Conservation (phyloP, 2,797 vertebrate genomes). For the Malacoraja senta region DNA sequence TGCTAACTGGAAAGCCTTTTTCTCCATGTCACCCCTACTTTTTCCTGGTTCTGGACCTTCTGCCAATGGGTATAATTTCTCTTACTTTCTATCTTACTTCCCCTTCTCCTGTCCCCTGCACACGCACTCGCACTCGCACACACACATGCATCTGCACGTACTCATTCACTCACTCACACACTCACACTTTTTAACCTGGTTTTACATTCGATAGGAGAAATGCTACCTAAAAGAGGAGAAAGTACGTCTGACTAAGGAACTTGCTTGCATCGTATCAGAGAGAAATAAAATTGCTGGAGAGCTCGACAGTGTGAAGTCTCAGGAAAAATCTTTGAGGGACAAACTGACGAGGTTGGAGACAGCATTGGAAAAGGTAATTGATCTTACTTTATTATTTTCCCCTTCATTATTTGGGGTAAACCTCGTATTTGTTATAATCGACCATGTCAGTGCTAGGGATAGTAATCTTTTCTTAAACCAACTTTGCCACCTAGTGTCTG, state of each 20-base stretch:
- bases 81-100: no score
- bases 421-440: neutral
- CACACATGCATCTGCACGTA: neutral
- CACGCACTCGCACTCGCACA: neutral
- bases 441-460: neutral
- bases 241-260: slow-evolving; percentile 56
- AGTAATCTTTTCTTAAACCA: neutral
- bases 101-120: no score
- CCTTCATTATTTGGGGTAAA: neutral
- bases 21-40: no score
- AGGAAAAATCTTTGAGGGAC: slow-evolving; percentile 61
- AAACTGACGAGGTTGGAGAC: slow-evolving; percentile 63
- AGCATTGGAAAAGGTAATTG: slow-evolving; percentile 72
- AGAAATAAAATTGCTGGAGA: slow-evolving; percentile 63
- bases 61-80: no score
- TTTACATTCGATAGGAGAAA: slow-evolving; percentile 62
- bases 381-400: neutral
- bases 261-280: slow-evolving; percentile 56
- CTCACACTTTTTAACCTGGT: neutral
- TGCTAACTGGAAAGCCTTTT: no score
- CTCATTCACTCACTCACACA: neutral
- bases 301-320: slow-evolving; percentile 61
- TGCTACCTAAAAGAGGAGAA: slow-evolving; percentile 59
- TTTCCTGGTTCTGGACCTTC: no score
- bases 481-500: neutral